These are phyloP conservation scores for Drosophila bifasciata DNA, from an alignment of 1,140 invertebrate species.

Conservation along the genomic window DNA sequence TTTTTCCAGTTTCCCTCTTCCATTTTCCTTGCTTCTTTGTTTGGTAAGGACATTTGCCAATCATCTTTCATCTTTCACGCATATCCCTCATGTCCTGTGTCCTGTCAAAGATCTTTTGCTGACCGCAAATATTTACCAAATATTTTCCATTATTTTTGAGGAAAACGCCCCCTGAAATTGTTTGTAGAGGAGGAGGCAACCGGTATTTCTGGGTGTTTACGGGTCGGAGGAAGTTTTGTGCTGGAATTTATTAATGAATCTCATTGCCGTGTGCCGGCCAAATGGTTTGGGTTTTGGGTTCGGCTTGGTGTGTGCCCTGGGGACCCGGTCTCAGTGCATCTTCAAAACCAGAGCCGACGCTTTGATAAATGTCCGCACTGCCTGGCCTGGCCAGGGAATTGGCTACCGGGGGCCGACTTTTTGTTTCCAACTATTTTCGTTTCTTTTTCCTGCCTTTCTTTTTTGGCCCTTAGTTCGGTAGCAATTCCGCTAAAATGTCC, in stretches of 20 bases:
- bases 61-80: constrained; percentile 58
- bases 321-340: constrained; percentile 49
- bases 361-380: constrained; percentile 70
- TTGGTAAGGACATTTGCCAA: constrained; percentile 36
- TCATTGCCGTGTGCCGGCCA: constrained; percentile 37
- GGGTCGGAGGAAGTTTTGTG: constrained; percentile 40
- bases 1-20: not conserved
- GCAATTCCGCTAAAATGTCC: constrained; percentile 79
- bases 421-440: constrained; percentile 6
- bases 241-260: constrained; percentile 64
- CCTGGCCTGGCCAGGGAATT: constrained; percentile 52
- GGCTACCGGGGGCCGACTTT: constrained; percentile 52
- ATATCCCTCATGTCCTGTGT: constrained; percentile 46
- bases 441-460: constrained; percentile 9
- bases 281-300: not conserved
- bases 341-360: constrained; percentile 63
- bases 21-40: constrained; percentile 41
- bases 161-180: constrained; percentile 56
- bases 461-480: constrained; percentile 57
- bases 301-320: constrained; percentile 43
- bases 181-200: constrained; percentile 14
- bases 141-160: constrained; percentile 69
- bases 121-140: constrained; percentile 75
- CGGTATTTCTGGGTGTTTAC: constrained; percentile 29
- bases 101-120: constrained; percentile 11